A percentile compares a stretch with the other conserved stretches of the same genome.
Conservation (phyloP, 2,797 vertebrate species). For the Propithecus perrieri region DNA sequence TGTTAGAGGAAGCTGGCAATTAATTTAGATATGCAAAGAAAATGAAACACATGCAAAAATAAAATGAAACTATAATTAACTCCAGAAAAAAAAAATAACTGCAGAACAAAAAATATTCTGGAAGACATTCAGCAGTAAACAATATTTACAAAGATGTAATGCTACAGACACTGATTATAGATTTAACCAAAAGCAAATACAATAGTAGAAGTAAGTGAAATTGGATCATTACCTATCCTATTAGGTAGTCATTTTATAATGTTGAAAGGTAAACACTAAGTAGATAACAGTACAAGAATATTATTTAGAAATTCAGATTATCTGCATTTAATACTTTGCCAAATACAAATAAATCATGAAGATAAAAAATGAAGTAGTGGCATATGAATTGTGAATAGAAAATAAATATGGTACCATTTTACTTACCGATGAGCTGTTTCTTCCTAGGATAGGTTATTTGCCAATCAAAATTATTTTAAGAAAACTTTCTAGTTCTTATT, state of each 20-base stretch:
- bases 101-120: background rate
- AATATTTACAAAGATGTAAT: slow-evolving; percentile 7
- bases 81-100: background rate
- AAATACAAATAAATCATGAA: background rate
- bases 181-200: background rate
- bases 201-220: background rate
- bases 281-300: background rate
- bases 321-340: background rate
- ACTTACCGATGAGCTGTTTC: background rate
- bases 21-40: background rate
- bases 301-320: background rate
- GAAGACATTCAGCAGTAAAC: background rate
- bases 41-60: slow-evolving; percentile 12
- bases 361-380: background rate
- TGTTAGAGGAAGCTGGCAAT: background rate
- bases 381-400: background rate
- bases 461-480: background rate
- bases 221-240: background rate
- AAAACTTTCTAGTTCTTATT: background rate
- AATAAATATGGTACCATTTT: background rate
- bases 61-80: slow-evolving; percentile 27
- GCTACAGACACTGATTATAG: background rate
- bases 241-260: background rate
- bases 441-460: background rate
- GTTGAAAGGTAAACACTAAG: background rate